A percentile compares a stretch with the other conserved stretches of the same genome.
phyloP scores from a whole-genome alignment of 2,797 vertebrate genomes.

The Pteropus rufus region DNA sequence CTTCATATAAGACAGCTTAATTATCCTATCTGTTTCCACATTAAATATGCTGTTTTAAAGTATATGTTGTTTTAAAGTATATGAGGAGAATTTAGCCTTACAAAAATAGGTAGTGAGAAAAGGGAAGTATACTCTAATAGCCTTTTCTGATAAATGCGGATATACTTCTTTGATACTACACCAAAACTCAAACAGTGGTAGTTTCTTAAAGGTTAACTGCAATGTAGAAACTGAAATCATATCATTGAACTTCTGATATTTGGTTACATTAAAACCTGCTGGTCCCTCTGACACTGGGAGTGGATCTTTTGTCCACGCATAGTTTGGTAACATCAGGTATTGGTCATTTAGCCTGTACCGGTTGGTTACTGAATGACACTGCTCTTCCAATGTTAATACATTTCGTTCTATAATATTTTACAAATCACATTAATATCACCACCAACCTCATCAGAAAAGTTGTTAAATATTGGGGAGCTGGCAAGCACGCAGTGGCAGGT shows the following conservation, averaged over 20 bases:
- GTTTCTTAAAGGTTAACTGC: not conserved
- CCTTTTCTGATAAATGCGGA: not conserved
- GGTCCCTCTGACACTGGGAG: not conserved
- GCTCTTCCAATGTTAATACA: not conserved
- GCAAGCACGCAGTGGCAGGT: not conserved
- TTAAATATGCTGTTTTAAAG: not conserved
- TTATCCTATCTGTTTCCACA: not conserved
- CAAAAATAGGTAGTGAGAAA: not conserved
- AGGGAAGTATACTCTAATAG: not conserved
- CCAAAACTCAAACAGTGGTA: not conserved
- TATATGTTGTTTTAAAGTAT: not conserved
- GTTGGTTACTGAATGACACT: not conserved
- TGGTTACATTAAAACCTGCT: not conserved
- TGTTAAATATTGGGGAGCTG: not conserved
- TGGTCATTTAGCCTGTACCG: not conserved
- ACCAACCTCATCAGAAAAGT: not conserved
- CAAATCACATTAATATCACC: not conserved
- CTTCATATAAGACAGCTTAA: not conserved
- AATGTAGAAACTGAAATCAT: not conserved
- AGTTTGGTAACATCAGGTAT: not conserved
- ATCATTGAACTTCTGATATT: not conserved
- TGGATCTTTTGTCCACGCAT: not conserved
- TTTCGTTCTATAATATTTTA: not conserved
- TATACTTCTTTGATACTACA: not conserved
- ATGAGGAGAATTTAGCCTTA: not conserved